Conservation (phyloP, 2,888 invertebrate species). For the Drosophila rubida region DNA sequence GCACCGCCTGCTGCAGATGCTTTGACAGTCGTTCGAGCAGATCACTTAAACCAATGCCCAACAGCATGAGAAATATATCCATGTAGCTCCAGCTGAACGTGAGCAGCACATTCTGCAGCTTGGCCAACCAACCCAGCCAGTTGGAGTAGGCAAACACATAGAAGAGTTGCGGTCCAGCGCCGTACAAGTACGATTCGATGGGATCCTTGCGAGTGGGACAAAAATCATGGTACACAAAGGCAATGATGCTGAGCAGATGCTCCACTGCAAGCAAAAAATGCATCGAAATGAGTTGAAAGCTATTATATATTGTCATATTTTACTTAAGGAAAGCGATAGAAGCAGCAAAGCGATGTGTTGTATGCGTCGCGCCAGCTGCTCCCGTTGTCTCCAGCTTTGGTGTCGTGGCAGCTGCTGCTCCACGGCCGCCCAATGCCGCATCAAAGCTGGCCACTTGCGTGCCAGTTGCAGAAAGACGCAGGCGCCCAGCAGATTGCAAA, state of each 20-base stretch:
- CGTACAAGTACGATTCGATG: constrained; percentile 76
- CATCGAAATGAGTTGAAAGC: not conserved
- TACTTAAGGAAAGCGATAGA: constrained; percentile 71
- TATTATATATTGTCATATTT: not conserved
- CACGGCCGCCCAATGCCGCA: constrained; percentile 80
- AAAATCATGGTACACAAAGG: constrained; percentile 77
- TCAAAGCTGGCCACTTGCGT: constrained; percentile 79
- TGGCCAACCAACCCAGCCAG: constrained; percentile 80
- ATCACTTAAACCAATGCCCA: constrained; percentile 88
- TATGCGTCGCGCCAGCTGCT: constrained; percentile 64
- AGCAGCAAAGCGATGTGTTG: constrained; percentile 68
- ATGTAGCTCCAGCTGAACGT: constrained; percentile 91
- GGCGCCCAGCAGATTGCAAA: constrained; percentile 71
- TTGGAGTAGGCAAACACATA: constrained; percentile 72
- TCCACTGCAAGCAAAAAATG: constrained; percentile 71
- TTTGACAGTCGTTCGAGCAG: constrained; percentile 88
- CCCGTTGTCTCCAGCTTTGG: constrained; percentile 56
- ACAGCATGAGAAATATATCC: constrained; percentile 89
- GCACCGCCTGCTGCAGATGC: constrained; percentile 79
- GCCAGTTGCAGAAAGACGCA: constrained; percentile 84
- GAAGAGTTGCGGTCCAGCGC: constrained; percentile 73
- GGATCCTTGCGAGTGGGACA: constrained; percentile 77
- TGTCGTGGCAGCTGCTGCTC: constrained; percentile 72
- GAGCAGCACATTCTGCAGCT: constrained; percentile 86
- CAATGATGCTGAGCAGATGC: constrained; percentile 82